phyloP scores from a whole-genome alignment of 2,797 vertebrate genomes.

The Sebastolobus alascanus region DNA sequence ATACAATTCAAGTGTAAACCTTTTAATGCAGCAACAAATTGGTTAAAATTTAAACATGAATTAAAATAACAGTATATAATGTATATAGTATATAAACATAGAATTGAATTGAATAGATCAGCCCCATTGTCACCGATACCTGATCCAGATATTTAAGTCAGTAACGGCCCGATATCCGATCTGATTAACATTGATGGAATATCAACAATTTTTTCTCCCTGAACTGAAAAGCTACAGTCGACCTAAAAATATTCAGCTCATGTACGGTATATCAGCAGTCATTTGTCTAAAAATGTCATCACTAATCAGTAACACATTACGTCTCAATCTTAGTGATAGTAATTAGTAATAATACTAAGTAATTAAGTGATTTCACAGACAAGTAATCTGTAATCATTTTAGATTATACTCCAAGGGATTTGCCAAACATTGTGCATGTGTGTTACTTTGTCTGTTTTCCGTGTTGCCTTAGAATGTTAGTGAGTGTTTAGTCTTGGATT shows the following conservation, averaged over 20 bases:
- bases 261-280: slow-evolving; percentile 12
- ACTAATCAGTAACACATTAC: slow-evolving; percentile 51
- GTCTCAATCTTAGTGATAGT: slow-evolving; percentile 47
- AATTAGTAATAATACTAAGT: slow-evolving; percentile 52
- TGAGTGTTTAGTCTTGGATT: slow-evolving; percentile 25
- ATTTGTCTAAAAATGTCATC: slow-evolving; percentile 58
- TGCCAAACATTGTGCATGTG: slow-evolving; percentile 20
- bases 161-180: too few relatives aligned
- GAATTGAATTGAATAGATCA: too few relatives aligned
- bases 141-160: too few relatives aligned
- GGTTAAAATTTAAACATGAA: too few relatives aligned
- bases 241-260: not conserved
- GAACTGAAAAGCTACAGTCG: not conserved
- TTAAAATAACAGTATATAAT: too few relatives aligned
- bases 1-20: too few relatives aligned
- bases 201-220: not conserved
- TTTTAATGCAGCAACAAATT: too few relatives aligned
- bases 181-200: not conserved
- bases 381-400: slow-evolving; percentile 63
- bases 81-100: too few relatives aligned
- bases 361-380: slow-evolving; percentile 69
- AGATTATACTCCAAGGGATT: slow-evolving; percentile 46
- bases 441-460: slow-evolving; percentile 35
- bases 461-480: slow-evolving; percentile 20
- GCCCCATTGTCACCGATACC: too few relatives aligned